These are phyloP conservation scores for Eumerus sabulonum DNA, from an alignment of 2,888 invertebrate genomes.

Conservation along the genomic window DNA sequence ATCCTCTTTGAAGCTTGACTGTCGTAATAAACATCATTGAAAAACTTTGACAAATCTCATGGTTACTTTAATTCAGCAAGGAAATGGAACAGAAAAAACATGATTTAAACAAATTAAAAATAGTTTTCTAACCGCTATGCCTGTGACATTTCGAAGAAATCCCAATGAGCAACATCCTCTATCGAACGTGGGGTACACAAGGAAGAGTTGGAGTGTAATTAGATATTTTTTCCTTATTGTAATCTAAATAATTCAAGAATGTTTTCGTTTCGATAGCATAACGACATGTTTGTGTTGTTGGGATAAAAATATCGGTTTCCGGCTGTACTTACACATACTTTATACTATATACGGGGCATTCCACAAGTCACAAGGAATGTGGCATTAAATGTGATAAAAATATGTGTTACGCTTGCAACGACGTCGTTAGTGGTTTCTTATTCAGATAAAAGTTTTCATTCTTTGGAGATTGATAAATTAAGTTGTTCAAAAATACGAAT, in stretches of 20 bases:
- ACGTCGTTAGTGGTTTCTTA: conserved; percentile 14
- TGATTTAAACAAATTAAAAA: conserved; percentile 44
- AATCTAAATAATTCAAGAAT: conserved; percentile 26
- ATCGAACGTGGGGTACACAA: too few relatives aligned
- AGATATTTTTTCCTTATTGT: conserved; percentile 32
- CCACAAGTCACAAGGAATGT: conserved; percentile 27
- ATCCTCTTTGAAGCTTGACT: too few relatives aligned
- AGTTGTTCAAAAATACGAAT: too few relatives aligned
- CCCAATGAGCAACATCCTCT: too few relatives aligned
- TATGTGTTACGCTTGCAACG: conserved; percentile 45
- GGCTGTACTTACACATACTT: conserved; percentile 42
- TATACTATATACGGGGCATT: too few relatives aligned
- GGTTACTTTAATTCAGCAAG: too few relatives aligned
- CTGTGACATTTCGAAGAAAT: too few relatives aligned
- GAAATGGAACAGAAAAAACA: too few relatives aligned
- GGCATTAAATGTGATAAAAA: conserved; percentile 38
- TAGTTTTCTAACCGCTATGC: too few relatives aligned
- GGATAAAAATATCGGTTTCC: conserved; percentile 57
- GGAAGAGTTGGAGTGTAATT: conserved; percentile 27
- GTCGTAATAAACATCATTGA: conserved; percentile 36
- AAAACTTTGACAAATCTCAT: conserved; percentile 25
- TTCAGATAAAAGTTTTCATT: conserved; percentile 9
- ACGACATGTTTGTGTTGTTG: too few relatives aligned
- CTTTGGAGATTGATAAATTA: too few relatives aligned
- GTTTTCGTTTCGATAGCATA: conserved; percentile 33